phyloP scores from a whole-genome alignment of 2,113 vertebrate genomes.

The Alligator sinensis region DNA sequence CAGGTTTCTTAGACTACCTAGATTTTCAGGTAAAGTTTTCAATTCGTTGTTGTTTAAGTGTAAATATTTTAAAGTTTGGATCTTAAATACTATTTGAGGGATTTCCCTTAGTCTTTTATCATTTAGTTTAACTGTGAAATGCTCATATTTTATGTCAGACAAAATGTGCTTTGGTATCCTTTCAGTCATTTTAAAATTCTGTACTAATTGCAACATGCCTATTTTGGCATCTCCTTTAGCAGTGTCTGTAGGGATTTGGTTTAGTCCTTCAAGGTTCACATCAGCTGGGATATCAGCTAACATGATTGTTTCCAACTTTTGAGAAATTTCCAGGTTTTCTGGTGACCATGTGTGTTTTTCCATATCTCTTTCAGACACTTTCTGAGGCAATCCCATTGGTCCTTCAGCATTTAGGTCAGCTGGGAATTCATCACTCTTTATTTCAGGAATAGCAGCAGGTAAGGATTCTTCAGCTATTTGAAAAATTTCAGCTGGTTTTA shows the following conservation, averaged over 20 bases:
- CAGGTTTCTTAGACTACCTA: conserved; percentile 51
- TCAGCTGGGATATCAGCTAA: background rate
- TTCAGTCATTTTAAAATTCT: background rate
- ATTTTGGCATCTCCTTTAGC: background rate
- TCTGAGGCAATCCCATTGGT: background rate
- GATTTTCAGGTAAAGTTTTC: conserved; percentile 49
- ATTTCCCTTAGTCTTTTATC: conserved; percentile 53
- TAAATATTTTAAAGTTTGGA: conserved; percentile 59
- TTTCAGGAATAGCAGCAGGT: background rate
- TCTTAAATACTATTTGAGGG: conserved; percentile 54
- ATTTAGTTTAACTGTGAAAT: conserved; percentile 53
- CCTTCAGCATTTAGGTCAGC: background rate
- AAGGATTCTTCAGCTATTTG: background rate
- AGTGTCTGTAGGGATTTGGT: background rate
- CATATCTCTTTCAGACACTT: background rate
- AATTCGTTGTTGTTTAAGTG: conserved; percentile 72
- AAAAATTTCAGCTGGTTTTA: background rate
- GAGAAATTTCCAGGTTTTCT: background rate
- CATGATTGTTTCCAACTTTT: background rate
- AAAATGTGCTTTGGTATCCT: background rate
- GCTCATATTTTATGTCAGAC: background rate
- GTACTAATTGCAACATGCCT: background rate
- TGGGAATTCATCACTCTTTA: background rate
- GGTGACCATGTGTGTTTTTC: background rate
- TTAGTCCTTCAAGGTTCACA: background rate